Evolutionary conservation across 2,113 vertebrate species (phyloP), one percentile per base, ranked within the genome.

Genomic region (Stictonetta naevosa): DNA sequence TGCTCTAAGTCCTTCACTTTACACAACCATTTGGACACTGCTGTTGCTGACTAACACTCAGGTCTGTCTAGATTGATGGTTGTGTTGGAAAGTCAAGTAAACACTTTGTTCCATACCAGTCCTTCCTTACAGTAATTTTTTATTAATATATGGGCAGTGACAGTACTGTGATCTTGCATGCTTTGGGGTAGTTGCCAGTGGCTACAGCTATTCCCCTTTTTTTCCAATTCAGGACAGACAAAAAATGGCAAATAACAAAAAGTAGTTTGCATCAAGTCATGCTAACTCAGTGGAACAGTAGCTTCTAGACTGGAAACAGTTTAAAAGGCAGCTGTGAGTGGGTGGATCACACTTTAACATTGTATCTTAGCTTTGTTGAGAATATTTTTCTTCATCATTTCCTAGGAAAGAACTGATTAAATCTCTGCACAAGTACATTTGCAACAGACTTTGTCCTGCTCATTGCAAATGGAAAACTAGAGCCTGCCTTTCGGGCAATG

Each of bases 241-340:
- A 73, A 28, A 31, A 58, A 79, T 66, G 40, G 13, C 14, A 73
- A 92, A 59, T 40, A 84, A 67, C 5, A 44, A 84, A 67, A 94
- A 22, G 38, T 44, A 81, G n/a, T 34, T 42, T 69, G 38, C 33
- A 56, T 46, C 42, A 75, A 78, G 42, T 66, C 46, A 29, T 22
- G 22, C 38, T 88, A 56, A 42, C 26, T 84, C 34, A 28, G 34
- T 81, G 73, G 17, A 81, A 72, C 33, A 53, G 58, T 78, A 83
- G 86, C 68, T 95, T 83, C 69, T 86, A 22, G 86, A 59, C 33
- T 63, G 85, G 71, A 90, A 93, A 81, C 10, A 16, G 73, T 60
- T 94, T 90, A 78, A 93, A 86, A 92, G 33, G 63, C 68, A 90
- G 38, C 26, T 93, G 60, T 72, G 83, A 94, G 79, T 63, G 46